These are phyloP conservation scores for Clusia tigrina DNA, from an alignment of 2,888 invertebrate genomes.

Conservation along the genomic window DNA sequence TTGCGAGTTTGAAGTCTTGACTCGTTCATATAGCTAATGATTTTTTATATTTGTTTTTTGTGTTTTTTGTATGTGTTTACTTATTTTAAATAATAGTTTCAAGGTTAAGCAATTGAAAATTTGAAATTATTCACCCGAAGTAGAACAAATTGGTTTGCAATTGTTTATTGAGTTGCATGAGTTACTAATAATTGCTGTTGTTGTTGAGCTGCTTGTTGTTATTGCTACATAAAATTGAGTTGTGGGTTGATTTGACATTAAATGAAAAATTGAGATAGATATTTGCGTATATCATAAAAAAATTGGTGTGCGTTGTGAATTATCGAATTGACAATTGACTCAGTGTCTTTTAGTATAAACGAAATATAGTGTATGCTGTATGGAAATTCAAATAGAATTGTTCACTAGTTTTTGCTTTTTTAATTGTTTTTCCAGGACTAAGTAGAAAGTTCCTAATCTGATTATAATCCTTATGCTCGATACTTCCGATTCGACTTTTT, in stretches of 20 bases:
- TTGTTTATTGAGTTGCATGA: constrained; percentile 32
- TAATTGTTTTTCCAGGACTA: too few relatives aligned
- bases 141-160: not conserved
- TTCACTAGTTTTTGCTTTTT: too few relatives aligned
- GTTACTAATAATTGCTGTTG: constrained; percentile 45
- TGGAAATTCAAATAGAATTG: too few relatives aligned
- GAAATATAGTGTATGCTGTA: too few relatives aligned
- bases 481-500: too few relatives aligned
- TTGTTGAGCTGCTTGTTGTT: not conserved
- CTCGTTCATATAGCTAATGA: not conserved
- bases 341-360: too few relatives aligned
- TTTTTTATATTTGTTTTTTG: not conserved
- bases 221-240: constrained; percentile 4
- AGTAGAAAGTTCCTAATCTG: too few relatives aligned
- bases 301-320: too few relatives aligned
- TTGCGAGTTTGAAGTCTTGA: not conserved
- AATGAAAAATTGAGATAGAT: constrained; percentile 22
- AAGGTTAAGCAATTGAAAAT: constrained; percentile 2
- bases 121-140: not conserved
- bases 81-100: constrained; percentile 1
- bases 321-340: too few relatives aligned
- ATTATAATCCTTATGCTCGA: too few relatives aligned
- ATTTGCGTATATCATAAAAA: too few relatives aligned
- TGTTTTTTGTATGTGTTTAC: not conserved
- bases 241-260: constrained; percentile 19